These are phyloP conservation scores for Disparrhopalites patrizii DNA, from an alignment of 2,888 invertebrate species.

Conservation along the genomic window DNA sequence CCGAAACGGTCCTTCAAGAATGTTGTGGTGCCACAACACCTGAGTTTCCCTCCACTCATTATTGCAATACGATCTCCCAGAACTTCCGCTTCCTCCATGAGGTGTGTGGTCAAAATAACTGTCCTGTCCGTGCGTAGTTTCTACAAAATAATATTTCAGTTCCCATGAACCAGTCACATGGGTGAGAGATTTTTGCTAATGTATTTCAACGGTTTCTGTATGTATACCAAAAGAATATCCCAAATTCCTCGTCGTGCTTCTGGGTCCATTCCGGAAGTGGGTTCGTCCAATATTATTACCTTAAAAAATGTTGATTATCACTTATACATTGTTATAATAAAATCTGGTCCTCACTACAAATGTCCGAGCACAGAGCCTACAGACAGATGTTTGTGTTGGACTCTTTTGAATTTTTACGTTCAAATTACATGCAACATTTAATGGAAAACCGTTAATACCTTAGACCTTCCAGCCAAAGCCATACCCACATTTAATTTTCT, in stretches of 20 bases:
- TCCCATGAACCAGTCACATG: too few relatives aligned
- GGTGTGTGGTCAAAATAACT: not conserved
- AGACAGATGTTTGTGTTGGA: too few relatives aligned
- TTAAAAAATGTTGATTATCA: too few relatives aligned
- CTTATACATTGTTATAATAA: too few relatives aligned
- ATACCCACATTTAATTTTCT: constrained; percentile 74
- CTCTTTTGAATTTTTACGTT: too few relatives aligned
- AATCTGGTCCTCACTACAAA: too few relatives aligned
- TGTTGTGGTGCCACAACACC: not conserved
- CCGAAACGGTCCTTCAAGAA: not conserved
- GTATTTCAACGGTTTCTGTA: too few relatives aligned
- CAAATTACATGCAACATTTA: too few relatives aligned
- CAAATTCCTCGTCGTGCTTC: constrained; percentile 54
- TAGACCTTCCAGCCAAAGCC: constrained; percentile 75
- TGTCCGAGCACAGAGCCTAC: too few relatives aligned
- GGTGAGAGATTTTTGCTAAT: not conserved
- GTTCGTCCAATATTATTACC: constrained; percentile 57
- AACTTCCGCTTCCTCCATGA: constrained; percentile 8
- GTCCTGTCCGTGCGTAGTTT: not conserved
- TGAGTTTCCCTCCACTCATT: not conserved
- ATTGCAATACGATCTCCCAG: constrained; percentile 4
- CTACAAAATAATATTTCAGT: too few relatives aligned
- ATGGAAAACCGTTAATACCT: too few relatives aligned
- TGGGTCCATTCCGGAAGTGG: constrained; percentile 57
- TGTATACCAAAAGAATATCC: constrained; percentile 32